Evolutionary conservation across 2,888 invertebrate species (phyloP).

Genomic region (Brachyptera risi): DNA sequence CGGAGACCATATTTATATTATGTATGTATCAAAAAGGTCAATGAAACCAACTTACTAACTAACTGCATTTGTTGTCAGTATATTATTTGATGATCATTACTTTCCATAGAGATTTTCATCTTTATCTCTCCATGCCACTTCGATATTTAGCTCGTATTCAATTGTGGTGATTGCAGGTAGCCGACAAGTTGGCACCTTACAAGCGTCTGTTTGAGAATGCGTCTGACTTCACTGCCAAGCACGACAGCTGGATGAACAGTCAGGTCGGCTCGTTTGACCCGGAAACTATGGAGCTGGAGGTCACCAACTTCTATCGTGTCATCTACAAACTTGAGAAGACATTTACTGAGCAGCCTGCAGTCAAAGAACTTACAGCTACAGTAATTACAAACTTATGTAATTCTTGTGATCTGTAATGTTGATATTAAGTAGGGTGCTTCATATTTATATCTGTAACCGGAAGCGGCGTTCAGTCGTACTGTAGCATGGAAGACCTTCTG

Average conservation of each 20-base stretch:
- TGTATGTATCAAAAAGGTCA: no score
- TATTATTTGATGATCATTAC: no score
- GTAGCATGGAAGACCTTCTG: no score
- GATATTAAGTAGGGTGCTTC: no score
- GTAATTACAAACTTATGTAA: no score
- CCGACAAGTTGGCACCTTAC: slow-evolving; percentile 78
- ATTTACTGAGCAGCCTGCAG: slow-evolving; percentile 71
- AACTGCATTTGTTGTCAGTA: no score
- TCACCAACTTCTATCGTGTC: slow-evolving; percentile 64
- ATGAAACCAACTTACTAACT: no score
- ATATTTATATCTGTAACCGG: no score
- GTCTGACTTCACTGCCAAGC: slow-evolving; percentile 76
- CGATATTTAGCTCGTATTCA: neutral
- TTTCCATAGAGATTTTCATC: no score
- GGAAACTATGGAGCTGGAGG: slow-evolving; percentile 80
- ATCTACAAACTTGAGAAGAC: slow-evolving; percentile 85
- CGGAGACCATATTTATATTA: no score
- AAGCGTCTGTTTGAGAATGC: slow-evolving; percentile 87
- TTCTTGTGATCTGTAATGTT: no score
- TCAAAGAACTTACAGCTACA: slow-evolving; percentile 65
- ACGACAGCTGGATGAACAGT: slow-evolving; percentile 79
- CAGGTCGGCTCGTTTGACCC: slow-evolving; percentile 82
- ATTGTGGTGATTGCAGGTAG: slow-evolving; percentile 39
- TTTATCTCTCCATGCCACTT: neutral
- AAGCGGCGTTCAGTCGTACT: no score